Base-by-base conservation (phyloP, 2,888 invertebrate genomes). In the Hydraecia micacea region DNA sequence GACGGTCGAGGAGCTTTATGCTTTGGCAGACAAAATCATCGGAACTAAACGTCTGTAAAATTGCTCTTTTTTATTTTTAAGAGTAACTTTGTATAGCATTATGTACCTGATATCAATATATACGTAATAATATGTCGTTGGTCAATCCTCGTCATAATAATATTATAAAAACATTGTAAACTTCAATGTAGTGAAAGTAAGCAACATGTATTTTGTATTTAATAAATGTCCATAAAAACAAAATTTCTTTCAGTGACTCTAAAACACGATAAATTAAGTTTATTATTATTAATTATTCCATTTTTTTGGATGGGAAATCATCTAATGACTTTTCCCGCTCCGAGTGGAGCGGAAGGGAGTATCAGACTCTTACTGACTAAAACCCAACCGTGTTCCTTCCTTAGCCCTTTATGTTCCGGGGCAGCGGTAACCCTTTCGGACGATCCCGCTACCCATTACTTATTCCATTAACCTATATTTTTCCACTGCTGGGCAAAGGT, bases 1-100 rank as follows among this genome's bases (percentile, higher is more conserved):
- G 98, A 97, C 97, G 6, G 98, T 98, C 71, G 97, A 98, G 88
- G 98, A 98, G 90, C 95, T 98, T 88, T 98, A 98, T 91, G 93
- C 95, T 21, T 93, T 98, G 87, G 98, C 98, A 7, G 97, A 98
- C 91, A 97, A 97, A 92, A 98, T 98, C 68, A 97, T 98, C 75
- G 98, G 97, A 88, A 93, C 92, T 4, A 96, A 96, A 91, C 95
- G 96, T 82, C 83, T 95, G 60, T 95, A 91, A 91, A 78, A 68
- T 42, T 5, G 49, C 0, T 52, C 60, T 65, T 85, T 75, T 87
- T 86, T 81, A 80, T 86, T 85, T 86, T 79, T 88, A 90, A 89
- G 91, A 78, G 77, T 88, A 89, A 86, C 13, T 73, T 81, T 85
- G 67, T 72, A 75, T 76, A 77, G 52, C 69, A 32, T 78, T 72